Evolutionary conservation across 2,113 vertebrate genomes (phyloP).

Genomic region (human (Homo sapiens)): GRCh38 chr14:59512001-59512500

Average conservation of each 20-base stretch:
- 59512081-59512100: not conserved
- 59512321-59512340: not conserved
- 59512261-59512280: not conserved
- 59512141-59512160: not conserved
- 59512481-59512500: not conserved
- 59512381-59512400: too few relatives aligned
- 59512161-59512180: not conserved
- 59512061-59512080: not conserved
- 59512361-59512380: not conserved
- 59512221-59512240: not conserved
- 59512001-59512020: not conserved
- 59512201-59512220: not conserved
- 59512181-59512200: not conserved
- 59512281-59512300: not conserved
- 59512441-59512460: not conserved
- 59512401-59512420: fast-evolving
- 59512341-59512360: not conserved
- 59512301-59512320: not conserved
- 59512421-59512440: not conserved
- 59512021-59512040: not conserved
- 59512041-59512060: not conserved
- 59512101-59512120: not conserved
- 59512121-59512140: not conserved
- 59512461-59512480: not conserved
- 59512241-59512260: not conserved